phyloP scores from a whole-genome alignment of 2,888 invertebrate genomes.

The Schizotus pectinicornis region DNA sequence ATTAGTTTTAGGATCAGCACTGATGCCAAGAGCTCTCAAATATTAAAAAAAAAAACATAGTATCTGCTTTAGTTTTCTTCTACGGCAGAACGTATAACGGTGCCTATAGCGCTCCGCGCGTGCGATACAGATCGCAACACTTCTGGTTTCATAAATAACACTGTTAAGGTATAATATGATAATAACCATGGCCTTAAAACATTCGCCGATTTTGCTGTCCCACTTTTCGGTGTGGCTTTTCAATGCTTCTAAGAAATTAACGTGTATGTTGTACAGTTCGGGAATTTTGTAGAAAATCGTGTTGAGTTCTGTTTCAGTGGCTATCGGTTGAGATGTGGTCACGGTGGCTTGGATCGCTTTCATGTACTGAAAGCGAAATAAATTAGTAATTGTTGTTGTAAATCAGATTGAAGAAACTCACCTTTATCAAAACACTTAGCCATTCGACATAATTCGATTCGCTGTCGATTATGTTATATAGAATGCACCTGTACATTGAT shows the following conservation, averaged over 20 bases:
- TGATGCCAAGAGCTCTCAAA: too few species aligned
- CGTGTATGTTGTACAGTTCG: slow-evolving; percentile 82
- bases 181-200: slow-evolving; percentile 81
- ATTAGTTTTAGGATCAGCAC: too few species aligned
- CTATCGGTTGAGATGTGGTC: slow-evolving; percentile 87
- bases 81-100: too few species aligned
- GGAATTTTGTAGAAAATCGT: slow-evolving; percentile 94
- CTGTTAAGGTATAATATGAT: too few species aligned
- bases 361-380: slow-evolving; percentile 76
- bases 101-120: too few species aligned
- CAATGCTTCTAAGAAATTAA: slow-evolving; percentile 80
- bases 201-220: slow-evolving; percentile 82
- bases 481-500: slow-evolving; percentile 86
- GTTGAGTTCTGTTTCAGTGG: slow-evolving; percentile 86
- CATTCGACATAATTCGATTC: slow-evolving; percentile 91
- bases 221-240: slow-evolving; percentile 72
- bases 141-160: too few species aligned
- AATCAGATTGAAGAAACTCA: slow-evolving; percentile 51
- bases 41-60: too few species aligned
- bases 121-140: too few species aligned
- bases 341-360: slow-evolving; percentile 88
- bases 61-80: too few species aligned
- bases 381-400: slow-evolving; percentile 19
- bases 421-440: slow-evolving; percentile 86
- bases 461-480: slow-evolving; percentile 89